Base-by-base conservation (phyloP, 2,888 invertebrate genomes). In the Bedellia somnulentella region DNA sequence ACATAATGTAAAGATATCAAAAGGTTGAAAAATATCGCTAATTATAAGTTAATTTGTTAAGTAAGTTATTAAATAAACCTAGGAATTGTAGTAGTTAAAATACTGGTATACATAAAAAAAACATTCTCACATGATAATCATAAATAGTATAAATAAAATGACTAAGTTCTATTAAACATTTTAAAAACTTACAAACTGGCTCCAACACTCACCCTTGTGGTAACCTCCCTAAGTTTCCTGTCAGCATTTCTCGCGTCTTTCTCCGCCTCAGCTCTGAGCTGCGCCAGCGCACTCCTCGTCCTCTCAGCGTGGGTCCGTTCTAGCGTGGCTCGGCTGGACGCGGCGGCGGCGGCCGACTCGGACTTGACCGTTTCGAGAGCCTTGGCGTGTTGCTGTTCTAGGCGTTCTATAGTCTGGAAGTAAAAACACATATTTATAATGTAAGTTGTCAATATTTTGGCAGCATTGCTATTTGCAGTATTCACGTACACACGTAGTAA, bases 241-340 rank as follows among this genome's bases (percentile, higher is more conserved):
- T 73, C 71, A 0, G 60, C 63, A 14, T 57, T 64, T 33, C 37
- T 47, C 0, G 46, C 49, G 2, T 60, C 60, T 30, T 49, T 48
- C 4, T 71, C 70, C 0, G 54, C 46, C 4, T 73, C 75, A 0
- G 51, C 52, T 0, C 71, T 28, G 2, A 71, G 49, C 37, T 66
- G 62, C 1, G 57, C 53, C 2, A 73, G 46, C 4, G 73, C 68
- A 0, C 49, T 39, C 4, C 70, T 44, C 3, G 61, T 68, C 2
- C 68, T 45, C 35, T 68, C 71, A 0, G 67, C 73, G 37, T 64
- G 58, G 0, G 47, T 40, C 0, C 71, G 45, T 42, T 73, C 71
- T 0, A 62, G 32, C 1, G 52, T 37, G 0, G 58, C 45, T 2
- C 67, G 49, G 0, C 58, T 43, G 3, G 47, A 34, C 2, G 62